Base-by-base conservation (phyloP, 2,888 invertebrate species). In the Callinectes sapidus region DNA sequence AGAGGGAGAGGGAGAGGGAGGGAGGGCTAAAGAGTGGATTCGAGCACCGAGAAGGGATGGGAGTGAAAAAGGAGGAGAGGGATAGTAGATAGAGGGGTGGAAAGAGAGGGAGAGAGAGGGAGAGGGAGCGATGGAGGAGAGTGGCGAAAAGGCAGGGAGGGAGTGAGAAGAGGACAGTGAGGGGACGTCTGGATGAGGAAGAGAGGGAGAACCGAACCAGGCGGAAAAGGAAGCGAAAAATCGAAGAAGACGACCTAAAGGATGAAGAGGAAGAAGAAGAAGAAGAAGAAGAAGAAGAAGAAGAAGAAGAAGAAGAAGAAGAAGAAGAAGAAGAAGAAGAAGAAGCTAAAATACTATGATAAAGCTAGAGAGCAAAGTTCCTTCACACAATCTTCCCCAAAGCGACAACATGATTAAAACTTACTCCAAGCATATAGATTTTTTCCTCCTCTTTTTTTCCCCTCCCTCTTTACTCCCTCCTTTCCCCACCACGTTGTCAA, bases 401-500 rank as follows among this genome's bases (percentile, higher is more conserved):
- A 14, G 81, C 81, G 35, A 13, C 35, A 81, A 81, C 32, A 35
- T 81, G 81, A 16, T 81, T 81, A 32, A 81, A 88, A 88, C n/a
- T 14, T 6, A 48, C 55, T 88, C 23, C 18, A 54, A 54, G 35
- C 54, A 32, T 88, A 54, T 55, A 32, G n/a, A 55, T 13, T 28
- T 55, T 14, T 13, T 28, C 1, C n/a, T 35, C 32, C 16, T 39
- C 3, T 88, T 61, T 32, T 10, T 55, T 18, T 8, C 81, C 35
- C 35, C 32, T 81, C 81, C 6, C 32, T 81, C n/a, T 28, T 1
- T 71, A 1, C 28, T 35, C 35, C 35, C 6, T 16, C 18, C 35
- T 16, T 18, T 32, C 35, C 35, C 35, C 81, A 32, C 81, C n/a
- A 81, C 16, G 16, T 81, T 81, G 81, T 81, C 81, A 35, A 81